These are phyloP conservation scores for Chloropsis cyanopogon DNA, from an alignment of 2,113 vertebrate genomes.

Conservation along the genomic window DNA sequence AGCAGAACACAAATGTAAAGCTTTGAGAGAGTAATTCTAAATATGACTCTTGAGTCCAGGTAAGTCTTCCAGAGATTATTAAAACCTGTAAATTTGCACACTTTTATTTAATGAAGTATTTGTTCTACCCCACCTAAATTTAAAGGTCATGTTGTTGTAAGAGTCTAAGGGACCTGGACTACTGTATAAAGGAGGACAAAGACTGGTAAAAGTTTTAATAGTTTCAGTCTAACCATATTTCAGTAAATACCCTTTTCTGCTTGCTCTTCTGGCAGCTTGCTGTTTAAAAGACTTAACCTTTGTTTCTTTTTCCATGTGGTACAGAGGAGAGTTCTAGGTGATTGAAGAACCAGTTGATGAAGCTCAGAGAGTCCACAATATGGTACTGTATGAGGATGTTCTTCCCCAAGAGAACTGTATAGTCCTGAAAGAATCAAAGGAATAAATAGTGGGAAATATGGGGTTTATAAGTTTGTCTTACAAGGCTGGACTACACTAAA, in stretches of 20 bases:
- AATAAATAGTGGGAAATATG: neutral
- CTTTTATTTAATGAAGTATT: neutral
- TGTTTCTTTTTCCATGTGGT: neutral
- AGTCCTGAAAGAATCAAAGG: neutral
- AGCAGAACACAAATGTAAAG: neutral
- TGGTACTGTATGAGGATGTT: neutral
- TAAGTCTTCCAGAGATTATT: neutral
- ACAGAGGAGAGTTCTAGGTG: neutral
- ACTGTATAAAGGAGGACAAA: neutral
- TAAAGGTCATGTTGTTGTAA: neutral
- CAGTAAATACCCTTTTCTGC: neutral
- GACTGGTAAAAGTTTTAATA: neutral
- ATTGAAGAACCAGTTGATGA: neutral
- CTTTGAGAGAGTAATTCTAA: neutral
- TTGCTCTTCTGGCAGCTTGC: neutral
- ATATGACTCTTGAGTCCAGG: neutral
- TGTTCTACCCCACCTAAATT: neutral
- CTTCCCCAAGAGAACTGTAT: neutral
- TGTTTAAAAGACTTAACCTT: neutral
- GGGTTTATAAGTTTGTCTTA: neutral
- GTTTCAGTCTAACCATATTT: neutral
- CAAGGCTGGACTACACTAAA: neutral
- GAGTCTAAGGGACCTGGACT: neutral
- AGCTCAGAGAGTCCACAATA: neutral
- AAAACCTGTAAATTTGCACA: neutral